These are phyloP conservation scores for Ecliptopera silaceata DNA, from an alignment of 2,888 invertebrate genomes.

Conservation along the genomic window DNA sequence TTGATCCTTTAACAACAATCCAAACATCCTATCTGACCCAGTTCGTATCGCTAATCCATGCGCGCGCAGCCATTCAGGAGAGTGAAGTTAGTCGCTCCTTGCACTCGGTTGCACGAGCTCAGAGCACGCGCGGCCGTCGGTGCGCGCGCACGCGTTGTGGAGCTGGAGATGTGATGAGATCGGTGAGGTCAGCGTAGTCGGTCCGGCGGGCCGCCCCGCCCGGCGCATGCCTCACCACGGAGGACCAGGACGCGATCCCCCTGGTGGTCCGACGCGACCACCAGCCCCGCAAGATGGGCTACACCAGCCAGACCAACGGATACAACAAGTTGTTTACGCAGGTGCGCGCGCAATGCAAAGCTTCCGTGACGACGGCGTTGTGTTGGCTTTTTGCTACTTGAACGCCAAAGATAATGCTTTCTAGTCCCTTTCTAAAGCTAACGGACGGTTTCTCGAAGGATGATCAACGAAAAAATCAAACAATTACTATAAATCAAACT, in stretches of 20 bases:
- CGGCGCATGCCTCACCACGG: slow-evolving; percentile 69
- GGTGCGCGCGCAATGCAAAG: slow-evolving; percentile 76
- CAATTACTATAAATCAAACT: too few relatives aligned
- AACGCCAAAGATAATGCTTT: too few relatives aligned
- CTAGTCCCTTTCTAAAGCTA: too few relatives aligned
- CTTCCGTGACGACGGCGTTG: slow-evolving; percentile 11
- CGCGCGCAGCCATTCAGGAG: slow-evolving; percentile 73
- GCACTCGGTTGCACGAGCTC: background rate
- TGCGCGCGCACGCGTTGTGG: background rate
- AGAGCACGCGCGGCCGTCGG: background rate
- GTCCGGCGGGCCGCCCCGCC: slow-evolving; percentile 53
- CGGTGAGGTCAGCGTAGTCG: slow-evolving; percentile 49
- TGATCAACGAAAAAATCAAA: too few relatives aligned
- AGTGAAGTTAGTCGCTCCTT: slow-evolving; percentile 31
- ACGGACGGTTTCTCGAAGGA: too few relatives aligned
- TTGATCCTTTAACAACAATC: slow-evolving; percentile 31
- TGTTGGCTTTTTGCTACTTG: background rate
- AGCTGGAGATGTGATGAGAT: too few relatives aligned
- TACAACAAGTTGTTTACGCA: slow-evolving; percentile 93
- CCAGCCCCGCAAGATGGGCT: slow-evolving; percentile 87
- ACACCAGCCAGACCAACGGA: slow-evolving; percentile 89
- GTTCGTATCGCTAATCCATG: slow-evolving; percentile 57
- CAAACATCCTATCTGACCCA: slow-evolving; percentile 50
- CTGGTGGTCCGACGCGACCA: slow-evolving; percentile 79
- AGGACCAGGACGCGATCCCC: slow-evolving; percentile 78